Base-by-base conservation (phyloP, 1,140 invertebrate species). In the Sweltsa coloradensis region DNA sequence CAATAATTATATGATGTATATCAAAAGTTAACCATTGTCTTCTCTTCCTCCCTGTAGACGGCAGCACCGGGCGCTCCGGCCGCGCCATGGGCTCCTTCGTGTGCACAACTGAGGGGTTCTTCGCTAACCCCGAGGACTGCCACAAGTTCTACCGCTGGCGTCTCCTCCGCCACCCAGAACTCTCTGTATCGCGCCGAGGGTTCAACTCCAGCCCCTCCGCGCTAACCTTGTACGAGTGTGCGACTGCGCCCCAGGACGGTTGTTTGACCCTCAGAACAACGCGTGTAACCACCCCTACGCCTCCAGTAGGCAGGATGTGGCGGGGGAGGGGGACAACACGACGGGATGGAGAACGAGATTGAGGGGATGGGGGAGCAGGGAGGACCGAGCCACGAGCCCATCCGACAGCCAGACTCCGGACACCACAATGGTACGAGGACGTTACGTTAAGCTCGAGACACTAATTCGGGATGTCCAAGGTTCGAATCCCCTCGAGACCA, bases 181-280 rank as follows among this genome's bases (percentile, higher is more conserved):
- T 23, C 9, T 31, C n/a, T 36, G 42, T 4, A 27, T 7, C 4
- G 9, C 11, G 18, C 13, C n/a, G 26, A 21, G 9, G 5, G 3
- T n/a, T 14, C 4, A 22, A n/a, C n/a, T n/a, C n/a, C n/a, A n/a
- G n/a, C n/a, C n/a, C n/a, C 1, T 21, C 47, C 21, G 57, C 58
- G 1, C 50, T 71, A 25, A 67, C 60, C 0, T 52, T 55, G 1
- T 76, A 78, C 47, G 68, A 72, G 64, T 84, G 82, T n/a, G n/a
- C 57, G 71, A 78, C 61, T 85, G 82, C 58, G 76, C 72, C 1
- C 67, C 70, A 34, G 81, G 79, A 23, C 84, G 81, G 2, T 76
- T 85, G 6, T 86, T 76, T 49, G 83, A 85, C 55, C 70, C 74
- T 13, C 64, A 69, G 1, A 71, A 66, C n/a, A 70, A 73, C 51